These are phyloP conservation scores for Siniperca chuatsi DNA, from an alignment of 2,113 vertebrate species.

Conservation along the genomic window DNA sequence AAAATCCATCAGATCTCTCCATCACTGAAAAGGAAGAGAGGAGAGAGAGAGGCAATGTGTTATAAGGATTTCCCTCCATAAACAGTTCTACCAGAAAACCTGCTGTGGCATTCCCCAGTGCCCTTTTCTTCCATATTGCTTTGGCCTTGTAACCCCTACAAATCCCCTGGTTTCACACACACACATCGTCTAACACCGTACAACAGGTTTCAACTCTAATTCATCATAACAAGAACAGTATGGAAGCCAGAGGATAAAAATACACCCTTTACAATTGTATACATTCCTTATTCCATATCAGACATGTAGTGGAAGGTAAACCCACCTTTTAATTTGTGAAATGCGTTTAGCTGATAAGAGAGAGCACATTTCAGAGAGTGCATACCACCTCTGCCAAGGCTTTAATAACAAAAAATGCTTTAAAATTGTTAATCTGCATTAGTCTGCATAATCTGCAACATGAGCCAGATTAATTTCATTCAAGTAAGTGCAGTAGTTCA, in stretches of 20 bases:
- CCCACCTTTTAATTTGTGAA: slow-evolving; percentile 38
- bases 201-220: slow-evolving; percentile 32
- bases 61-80: slow-evolving; percentile 66
- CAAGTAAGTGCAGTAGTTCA: neutral
- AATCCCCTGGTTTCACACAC: slow-evolving; percentile 29
- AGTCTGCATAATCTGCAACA: neutral
- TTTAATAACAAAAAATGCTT: slow-evolving; percentile 15
- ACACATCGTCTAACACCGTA: slow-evolving; percentile 4
- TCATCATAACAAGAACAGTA: slow-evolving; percentile 26
- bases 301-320: slow-evolving; percentile 22
- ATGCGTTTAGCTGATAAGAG: slow-evolving; percentile 36
- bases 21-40: slow-evolving; percentile 47
- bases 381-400: neutral
- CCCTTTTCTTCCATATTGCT: slow-evolving; percentile 50
- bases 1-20: slow-evolving; percentile 77
- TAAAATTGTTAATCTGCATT: neutral
- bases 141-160: slow-evolving; percentile 56
- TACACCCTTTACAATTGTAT: neutral
- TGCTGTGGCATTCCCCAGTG: slow-evolving; percentile 48
- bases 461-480: neutral
- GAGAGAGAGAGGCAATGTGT: neutral
- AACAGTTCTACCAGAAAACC: slow-evolving; percentile 50
- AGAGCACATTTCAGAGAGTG: neutral
- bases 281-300: slow-evolving; percentile 22
- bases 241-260: slow-evolving; percentile 18